These are phyloP conservation scores for Seriola aureovittata DNA, from an alignment of 2,113 vertebrate genomes.

Conservation along the genomic window DNA sequence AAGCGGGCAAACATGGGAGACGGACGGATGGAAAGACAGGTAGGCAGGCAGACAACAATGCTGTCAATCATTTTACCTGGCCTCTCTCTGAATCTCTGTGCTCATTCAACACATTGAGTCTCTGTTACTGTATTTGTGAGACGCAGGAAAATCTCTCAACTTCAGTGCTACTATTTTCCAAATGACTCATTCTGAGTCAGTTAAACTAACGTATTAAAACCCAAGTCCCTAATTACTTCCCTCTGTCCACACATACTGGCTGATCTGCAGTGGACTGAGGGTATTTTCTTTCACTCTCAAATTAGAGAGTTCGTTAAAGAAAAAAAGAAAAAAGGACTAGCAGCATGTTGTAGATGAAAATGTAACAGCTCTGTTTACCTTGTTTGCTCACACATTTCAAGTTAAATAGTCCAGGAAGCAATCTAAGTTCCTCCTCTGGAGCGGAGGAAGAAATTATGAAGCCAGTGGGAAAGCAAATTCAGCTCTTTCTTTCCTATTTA, in stretches of 20 bases:
- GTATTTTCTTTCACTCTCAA: slow-evolving; percentile 20
- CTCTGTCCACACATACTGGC: slow-evolving; percentile 44
- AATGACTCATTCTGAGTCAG: slow-evolving; percentile 56
- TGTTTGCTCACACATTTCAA: not conserved
- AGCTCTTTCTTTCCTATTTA: not conserved
- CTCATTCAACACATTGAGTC: not conserved
- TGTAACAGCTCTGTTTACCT: not conserved
- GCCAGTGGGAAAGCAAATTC: not conserved
- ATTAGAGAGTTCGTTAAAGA: not conserved
- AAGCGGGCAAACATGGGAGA: slow-evolving; percentile 9
- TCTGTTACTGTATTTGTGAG: slow-evolving; percentile 8
- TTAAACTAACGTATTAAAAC: slow-evolving; percentile 41
- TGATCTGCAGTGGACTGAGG: slow-evolving; percentile 9
- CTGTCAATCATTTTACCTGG: slow-evolving; percentile 46
- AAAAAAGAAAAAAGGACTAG: not conserved
- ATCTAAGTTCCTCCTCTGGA: not conserved
- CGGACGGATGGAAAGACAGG: not conserved
- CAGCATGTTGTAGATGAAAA: not conserved
- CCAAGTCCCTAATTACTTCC: slow-evolving; percentile 45
- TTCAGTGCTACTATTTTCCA: slow-evolving; percentile 43
- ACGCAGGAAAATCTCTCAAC: slow-evolving; percentile 21
- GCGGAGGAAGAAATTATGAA: not conserved
- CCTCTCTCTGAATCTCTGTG: slow-evolving; percentile 42
- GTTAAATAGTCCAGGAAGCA: not conserved
- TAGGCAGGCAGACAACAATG: slow-evolving; percentile 32